These are phyloP conservation scores for Mormyrus hasselquistii DNA, from an alignment of 2,797 vertebrate genomes.

Conservation along the genomic window DNA sequence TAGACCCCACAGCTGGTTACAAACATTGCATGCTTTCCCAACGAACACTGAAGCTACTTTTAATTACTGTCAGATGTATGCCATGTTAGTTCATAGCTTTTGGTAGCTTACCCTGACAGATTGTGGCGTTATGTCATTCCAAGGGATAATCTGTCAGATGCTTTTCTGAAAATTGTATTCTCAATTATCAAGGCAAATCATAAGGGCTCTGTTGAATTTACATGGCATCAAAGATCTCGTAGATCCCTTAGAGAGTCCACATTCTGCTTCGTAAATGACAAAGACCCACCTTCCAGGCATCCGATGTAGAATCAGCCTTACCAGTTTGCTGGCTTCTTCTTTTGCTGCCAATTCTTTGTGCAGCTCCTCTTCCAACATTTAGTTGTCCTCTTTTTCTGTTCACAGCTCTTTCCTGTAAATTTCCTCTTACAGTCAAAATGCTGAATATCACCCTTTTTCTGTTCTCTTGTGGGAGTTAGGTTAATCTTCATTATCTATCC, in stretches of 20 bases:
- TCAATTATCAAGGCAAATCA: neutral
- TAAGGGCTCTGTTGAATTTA: neutral
- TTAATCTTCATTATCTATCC: neutral
- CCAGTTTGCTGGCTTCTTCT: neutral
- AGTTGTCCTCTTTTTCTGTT: neutral
- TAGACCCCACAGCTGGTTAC: neutral
- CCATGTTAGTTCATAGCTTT: conserved; percentile 3
- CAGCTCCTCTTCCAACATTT: neutral
- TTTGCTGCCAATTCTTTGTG: neutral
- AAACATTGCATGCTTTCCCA: neutral
- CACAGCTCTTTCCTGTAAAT: neutral
- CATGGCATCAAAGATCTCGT: neutral
- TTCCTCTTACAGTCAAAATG: neutral
- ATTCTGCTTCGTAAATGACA: neutral
- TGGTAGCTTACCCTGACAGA: conserved; percentile 1
- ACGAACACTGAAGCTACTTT: neutral
- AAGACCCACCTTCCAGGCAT: neutral
- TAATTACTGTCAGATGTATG: neutral
- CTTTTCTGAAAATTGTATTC: neutral
- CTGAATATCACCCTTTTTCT: neutral
- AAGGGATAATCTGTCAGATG: neutral
- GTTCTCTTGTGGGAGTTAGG: neutral
- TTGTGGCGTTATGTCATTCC: neutral
- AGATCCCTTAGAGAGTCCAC: neutral
- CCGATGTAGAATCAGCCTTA: neutral